These are phyloP conservation scores for Agelaius tricolor DNA, from an alignment of 2,113 vertebrate species.

Conservation along the genomic window DNA sequence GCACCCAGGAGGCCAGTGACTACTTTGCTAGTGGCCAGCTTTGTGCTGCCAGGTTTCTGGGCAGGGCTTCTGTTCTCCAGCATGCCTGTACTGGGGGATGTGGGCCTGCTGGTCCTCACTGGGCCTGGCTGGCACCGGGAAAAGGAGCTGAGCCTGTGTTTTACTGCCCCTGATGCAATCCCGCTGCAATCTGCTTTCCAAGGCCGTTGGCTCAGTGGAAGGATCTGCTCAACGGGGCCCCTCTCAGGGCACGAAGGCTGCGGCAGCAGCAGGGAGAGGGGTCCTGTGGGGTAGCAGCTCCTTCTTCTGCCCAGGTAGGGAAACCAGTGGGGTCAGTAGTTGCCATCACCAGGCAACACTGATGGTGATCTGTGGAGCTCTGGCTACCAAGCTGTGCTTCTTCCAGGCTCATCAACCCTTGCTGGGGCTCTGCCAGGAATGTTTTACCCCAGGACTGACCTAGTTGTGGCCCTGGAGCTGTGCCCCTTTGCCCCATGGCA, in stretches of 20 bases:
- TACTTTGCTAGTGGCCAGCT: neutral
- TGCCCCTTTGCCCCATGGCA: rapidly evolving
- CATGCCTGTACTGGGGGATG: neutral
- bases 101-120: neutral
- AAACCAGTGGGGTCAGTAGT: neutral
- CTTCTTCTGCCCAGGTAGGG: no score
- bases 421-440: neutral
- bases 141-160: neutral
- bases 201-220: rapidly evolving
- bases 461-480: neutral
- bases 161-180: neutral
- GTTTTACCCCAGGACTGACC: neutral
- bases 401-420: neutral
- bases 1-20: neutral
- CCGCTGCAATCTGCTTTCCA: neutral
- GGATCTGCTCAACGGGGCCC: neutral
- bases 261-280: neutral
- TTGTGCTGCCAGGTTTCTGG: neutral
- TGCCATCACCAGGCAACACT: neutral
- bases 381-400: neutral
- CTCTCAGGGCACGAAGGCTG: rapidly evolving
- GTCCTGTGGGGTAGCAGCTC: neutral
- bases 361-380: neutral
- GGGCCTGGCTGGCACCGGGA: rapidly evolving
- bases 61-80: neutral